Conservation (phyloP, 2,797 vertebrate species). For the Heteromormyrus szaboi region DNA sequence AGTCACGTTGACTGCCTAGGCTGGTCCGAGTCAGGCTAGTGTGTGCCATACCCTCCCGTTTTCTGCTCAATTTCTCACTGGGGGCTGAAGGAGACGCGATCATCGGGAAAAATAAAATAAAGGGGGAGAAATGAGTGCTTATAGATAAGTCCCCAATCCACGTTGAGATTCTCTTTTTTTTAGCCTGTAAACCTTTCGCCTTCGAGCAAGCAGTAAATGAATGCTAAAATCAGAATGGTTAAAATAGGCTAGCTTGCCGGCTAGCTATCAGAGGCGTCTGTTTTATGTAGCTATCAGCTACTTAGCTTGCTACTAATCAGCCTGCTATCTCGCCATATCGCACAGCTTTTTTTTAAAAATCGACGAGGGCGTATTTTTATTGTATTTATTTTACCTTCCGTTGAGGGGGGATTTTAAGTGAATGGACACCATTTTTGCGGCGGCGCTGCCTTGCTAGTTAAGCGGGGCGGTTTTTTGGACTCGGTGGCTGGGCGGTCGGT, state of each 20-base stretch:
- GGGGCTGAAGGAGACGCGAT: conserved; percentile 24
- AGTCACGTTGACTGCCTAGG: conserved; percentile 23
- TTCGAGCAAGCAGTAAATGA: neutral
- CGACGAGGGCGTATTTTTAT: neutral
- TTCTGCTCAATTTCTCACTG: conserved; percentile 21
- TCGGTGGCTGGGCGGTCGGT: conserved; percentile 21
- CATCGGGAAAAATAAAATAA: conserved; percentile 23
- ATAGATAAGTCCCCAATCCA: neutral
- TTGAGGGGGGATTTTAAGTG: neutral
- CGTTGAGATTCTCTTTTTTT: neutral
- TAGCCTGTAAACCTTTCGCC: neutral
- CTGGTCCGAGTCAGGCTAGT: conserved; percentile 24
- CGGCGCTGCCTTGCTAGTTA: conserved; percentile 19
- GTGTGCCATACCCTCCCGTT: conserved; percentile 21
- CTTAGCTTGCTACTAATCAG: neutral
- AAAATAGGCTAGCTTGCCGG: neutral
- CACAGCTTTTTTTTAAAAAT: neutral
- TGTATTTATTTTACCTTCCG: neutral
- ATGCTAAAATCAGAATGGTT: neutral
- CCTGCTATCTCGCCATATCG: neutral
- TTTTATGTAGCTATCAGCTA: neutral
- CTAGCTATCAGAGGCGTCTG: neutral
- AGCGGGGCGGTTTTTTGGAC: conserved; percentile 5
- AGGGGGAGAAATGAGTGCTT: conserved; percentile 2
- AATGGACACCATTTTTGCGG: conserved; percentile 7